These are phyloP conservation scores for Andrena fulva DNA, from an alignment of 2,888 invertebrate species.

Conservation along the genomic window DNA sequence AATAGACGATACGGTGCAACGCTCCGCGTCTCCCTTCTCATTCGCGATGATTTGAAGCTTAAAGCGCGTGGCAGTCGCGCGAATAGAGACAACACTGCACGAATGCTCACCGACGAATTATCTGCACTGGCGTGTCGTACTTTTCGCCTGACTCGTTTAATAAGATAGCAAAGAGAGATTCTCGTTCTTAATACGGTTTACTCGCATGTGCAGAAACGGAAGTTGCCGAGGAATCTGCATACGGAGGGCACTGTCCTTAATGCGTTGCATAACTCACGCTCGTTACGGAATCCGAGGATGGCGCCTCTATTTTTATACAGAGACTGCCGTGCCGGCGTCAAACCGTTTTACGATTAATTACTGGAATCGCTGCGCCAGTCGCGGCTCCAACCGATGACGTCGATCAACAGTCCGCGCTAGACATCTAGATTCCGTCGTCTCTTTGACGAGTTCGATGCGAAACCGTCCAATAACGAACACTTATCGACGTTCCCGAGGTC, in stretches of 20 bases:
- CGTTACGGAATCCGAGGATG: constrained; percentile 62
- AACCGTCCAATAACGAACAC: constrained; percentile 4
- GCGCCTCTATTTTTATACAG: constrained; percentile 65
- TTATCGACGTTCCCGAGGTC: constrained; percentile 1
- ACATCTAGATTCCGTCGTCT: constrained; percentile 43
- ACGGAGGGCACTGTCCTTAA: constrained; percentile 63
- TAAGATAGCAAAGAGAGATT: neutral
- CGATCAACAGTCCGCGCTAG: constrained; percentile 38
- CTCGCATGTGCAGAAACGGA: constrained; percentile 9
- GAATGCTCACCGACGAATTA: too few species aligned
- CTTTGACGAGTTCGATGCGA: neutral
- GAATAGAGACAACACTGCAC: too few species aligned
- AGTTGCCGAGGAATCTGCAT: constrained; percentile 16
- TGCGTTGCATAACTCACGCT: constrained; percentile 63
- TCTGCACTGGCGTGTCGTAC: too few species aligned
- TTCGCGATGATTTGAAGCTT: neutral
- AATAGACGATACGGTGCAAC: constrained; percentile 4
- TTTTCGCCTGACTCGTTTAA: neutral
- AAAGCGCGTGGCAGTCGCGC: neutral
- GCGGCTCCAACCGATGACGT: constrained; percentile 11
- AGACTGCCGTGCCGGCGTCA: constrained; percentile 33
- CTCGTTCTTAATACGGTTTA: constrained; percentile 4
- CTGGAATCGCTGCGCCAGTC: constrained; percentile 27
- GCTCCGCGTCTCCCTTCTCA: neutral
- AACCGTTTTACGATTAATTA: constrained; percentile 61